These are phyloP conservation scores for Drosophila meridiana DNA, from an alignment of 2,888 invertebrate species.

Conservation along the genomic window DNA sequence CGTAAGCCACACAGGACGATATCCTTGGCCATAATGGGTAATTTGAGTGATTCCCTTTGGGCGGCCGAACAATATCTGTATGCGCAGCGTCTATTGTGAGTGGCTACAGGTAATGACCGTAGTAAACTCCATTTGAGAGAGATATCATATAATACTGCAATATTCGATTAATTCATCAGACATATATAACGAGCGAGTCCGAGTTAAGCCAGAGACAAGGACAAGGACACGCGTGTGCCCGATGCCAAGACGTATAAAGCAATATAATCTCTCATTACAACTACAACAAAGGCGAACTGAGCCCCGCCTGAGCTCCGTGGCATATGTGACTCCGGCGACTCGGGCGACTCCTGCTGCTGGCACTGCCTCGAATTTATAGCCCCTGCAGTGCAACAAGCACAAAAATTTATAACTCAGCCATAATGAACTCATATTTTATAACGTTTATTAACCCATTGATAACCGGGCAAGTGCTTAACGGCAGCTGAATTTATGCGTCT, in stretches of 20 bases:
- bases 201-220: conserved; percentile 60
- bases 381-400: conserved; percentile 77
- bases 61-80: conserved; percentile 31
- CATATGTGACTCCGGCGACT: conserved; percentile 52
- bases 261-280: conserved; percentile 79
- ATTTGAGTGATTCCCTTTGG: conserved; percentile 42
- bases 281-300: conserved; percentile 67
- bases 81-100: conserved; percentile 28
- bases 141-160: conserved; percentile 10
- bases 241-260: conserved; percentile 73
- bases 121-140: background rate
- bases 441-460: conserved; percentile 80
- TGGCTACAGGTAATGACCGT: background rate
- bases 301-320: conserved; percentile 29
- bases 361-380: conserved; percentile 69
- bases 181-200: conserved; percentile 29
- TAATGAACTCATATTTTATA: conserved; percentile 81
- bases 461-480: conserved; percentile 74
- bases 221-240: conserved; percentile 66
- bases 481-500: conserved; percentile 72
- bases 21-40: conserved; percentile 40
- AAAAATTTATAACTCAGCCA: conserved; percentile 76
- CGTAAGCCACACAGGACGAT: conserved; percentile 21
- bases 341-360: conserved; percentile 44
- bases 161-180: conserved; percentile 49